Percentiles rank a stretch among this genome's conserved stretches.
Conservation (phyloP, 2,113 vertebrate genomes). For the Rhodinocichla rosea region DNA sequence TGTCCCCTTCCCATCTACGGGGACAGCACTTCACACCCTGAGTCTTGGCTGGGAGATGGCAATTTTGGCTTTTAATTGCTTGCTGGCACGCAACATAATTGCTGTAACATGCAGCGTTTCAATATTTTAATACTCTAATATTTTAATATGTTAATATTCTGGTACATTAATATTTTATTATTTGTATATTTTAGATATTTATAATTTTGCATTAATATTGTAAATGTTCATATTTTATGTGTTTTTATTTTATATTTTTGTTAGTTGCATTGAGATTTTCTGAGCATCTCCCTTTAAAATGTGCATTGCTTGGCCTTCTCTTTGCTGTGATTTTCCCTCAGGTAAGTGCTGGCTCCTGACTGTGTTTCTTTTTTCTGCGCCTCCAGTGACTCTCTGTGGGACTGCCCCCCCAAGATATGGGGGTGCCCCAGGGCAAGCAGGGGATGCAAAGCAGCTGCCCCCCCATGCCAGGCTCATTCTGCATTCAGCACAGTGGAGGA, state of each 20-base stretch:
- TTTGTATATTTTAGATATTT: background rate
- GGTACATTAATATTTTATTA: background rate
- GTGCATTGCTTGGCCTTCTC: background rate
- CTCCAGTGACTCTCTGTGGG: background rate
- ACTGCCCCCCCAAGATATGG: background rate
- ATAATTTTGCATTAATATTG: background rate
- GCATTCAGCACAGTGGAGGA: background rate
- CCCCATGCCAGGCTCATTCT: background rate
- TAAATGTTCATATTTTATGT: background rate
- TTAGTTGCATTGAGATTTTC: background rate
- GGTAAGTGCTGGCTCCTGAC: background rate
- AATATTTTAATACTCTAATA: background rate
- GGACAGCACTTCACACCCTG: background rate
- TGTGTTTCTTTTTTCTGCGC: background rate
- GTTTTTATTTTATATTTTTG: background rate
- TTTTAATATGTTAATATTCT: background rate
- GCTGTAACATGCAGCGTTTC: background rate
- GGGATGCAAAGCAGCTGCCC: background rate
- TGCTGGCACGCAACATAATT: background rate
- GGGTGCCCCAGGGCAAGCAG: background rate
- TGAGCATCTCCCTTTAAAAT: conserved; percentile 33
- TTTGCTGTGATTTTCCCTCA: background rate
- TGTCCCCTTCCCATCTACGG: background rate
- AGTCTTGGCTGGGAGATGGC: conserved; percentile 2
- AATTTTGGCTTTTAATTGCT: conserved; percentile 51